Conservation (phyloP, 2,113 vertebrate species). For the Aramus guarauna region DNA sequence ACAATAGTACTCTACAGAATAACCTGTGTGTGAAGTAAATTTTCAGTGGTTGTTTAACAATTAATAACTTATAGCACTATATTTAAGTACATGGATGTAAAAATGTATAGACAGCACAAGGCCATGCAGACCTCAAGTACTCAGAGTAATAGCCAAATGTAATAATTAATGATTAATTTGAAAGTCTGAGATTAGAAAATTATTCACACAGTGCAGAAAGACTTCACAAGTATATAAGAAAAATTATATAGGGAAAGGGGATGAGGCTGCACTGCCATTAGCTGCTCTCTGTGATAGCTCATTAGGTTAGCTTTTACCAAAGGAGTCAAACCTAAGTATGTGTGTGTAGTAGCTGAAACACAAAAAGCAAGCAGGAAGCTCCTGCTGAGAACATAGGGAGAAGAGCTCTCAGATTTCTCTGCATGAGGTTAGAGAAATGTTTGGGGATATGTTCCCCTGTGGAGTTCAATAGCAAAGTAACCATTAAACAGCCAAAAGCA, state of each 20-base stretch:
- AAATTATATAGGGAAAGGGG: not conserved
- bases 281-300: slow-evolving; percentile 18
- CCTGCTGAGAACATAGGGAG: slow-evolving; percentile 42
- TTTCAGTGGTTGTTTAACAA: not conserved
- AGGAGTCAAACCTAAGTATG: slow-evolving; percentile 6
- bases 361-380: slow-evolving; percentile 52
- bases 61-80: not conserved
- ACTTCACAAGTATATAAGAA: not conserved
- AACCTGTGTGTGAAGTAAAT: not conserved
- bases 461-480: not conserved
- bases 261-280: not conserved
- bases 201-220: not conserved
- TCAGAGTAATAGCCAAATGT: not conserved
- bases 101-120: not conserved
- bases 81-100: not conserved
- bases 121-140: not conserved
- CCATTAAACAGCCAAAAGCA: slow-evolving; percentile 13
- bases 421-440: not conserved
- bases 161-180: not conserved
- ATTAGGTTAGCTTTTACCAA: slow-evolving; percentile 52
- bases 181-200: not conserved
- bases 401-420: slow-evolving; percentile 36
- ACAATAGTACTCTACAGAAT: not conserved
- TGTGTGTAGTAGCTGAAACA: not conserved
- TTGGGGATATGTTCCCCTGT: not conserved